Evolutionary conservation across 2,113 vertebrate species (phyloP), one percentile per base, ranked within the genome.

Genomic region (Capreolus pygargus): DNA sequence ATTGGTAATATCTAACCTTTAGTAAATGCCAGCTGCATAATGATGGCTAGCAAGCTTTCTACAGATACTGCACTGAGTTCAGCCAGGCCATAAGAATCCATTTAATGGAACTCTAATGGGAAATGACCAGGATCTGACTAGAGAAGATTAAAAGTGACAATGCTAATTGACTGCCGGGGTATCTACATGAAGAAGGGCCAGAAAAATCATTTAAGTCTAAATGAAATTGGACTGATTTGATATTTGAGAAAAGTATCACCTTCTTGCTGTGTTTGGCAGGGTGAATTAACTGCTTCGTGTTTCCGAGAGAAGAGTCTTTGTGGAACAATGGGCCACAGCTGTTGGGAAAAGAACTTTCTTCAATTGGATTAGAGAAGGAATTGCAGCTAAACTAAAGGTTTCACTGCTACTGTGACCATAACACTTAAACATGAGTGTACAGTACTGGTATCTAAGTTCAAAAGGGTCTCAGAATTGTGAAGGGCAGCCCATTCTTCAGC

Each of bases 151-250:
- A 99, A 99, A 99, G 99, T 98, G 99, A 99, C 99, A 98, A 99
- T 98, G 99, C 99, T 99, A 99, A 99, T 99, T 99, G 99, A 99
- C 99, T 99, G 99, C 98, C 97, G 99, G 99, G 99, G 99, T 99
- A 99, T 99, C 98, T 99, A 99, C 99, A 99, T 98, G 99, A 99
- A 97, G 98, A 99, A 98, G 98, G 99, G 99, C 99, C 99, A 98
- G 99, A 99, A 99, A 99, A 99, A 99, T 99, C 99, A 99, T 99
- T 99, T 99, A 99, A 99, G 98, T 99, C 99, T 99, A 99, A 99
- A 99, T 99, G 99, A 99, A 99, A 99, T 99, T 99, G 99, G 99
- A 99, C 99, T 99, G 99, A 99, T 99, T 99, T 99, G 99, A 99
- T 99, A 99, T 99, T 99, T 98, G 98, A 98, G 97, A 97, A 98